Conservation (phyloP, 2,797 vertebrate species). For the Furcifer pardalis region DNA sequence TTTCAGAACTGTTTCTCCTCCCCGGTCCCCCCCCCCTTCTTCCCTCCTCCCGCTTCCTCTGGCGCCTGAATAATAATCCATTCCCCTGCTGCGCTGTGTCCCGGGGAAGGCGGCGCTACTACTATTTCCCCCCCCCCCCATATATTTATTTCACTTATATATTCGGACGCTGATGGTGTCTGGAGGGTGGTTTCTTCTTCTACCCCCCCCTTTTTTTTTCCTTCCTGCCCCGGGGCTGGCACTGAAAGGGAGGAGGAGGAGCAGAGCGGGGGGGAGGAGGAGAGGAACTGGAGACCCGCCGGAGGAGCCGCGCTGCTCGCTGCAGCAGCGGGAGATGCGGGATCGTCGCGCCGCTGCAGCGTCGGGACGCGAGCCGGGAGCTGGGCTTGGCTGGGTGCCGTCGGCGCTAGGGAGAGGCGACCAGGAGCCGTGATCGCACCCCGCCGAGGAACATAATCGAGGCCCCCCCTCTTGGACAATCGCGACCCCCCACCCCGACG, state of each 20-base stretch:
- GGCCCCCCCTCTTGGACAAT: too few relatives aligned
- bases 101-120: background rate
- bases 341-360: slow-evolving; percentile 52
- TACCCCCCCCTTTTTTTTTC: slow-evolving; percentile 9
- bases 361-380: slow-evolving; percentile 53
- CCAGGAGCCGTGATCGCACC: too few relatives aligned
- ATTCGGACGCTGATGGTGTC: slow-evolving; percentile 51
- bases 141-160: slow-evolving; percentile 13
- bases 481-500: too few relatives aligned
- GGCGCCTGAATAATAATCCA: too few relatives aligned
- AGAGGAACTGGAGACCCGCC: slow-evolving; percentile 54
- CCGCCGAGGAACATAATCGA: too few relatives aligned
- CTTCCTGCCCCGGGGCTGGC: slow-evolving; percentile 37
- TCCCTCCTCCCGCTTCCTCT: background rate
- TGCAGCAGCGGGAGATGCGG: slow-evolving; percentile 61
- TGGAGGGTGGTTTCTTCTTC: too few relatives aligned
- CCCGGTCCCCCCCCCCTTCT: background rate
- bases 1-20: slow-evolving; percentile 31
- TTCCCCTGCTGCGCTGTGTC: background rate
- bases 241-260: slow-evolving; percentile 4
- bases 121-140: too few relatives aligned
- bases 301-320: slow-evolving; percentile 42
- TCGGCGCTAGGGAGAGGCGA: too few relatives aligned
- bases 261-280: slow-evolving; percentile 31
- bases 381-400: background rate